A percentile compares a stretch with the other conserved stretches of the same genome.
Conservation (phyloP, 2,113 vertebrate genomes). For the Pao palembangensis region DNA sequence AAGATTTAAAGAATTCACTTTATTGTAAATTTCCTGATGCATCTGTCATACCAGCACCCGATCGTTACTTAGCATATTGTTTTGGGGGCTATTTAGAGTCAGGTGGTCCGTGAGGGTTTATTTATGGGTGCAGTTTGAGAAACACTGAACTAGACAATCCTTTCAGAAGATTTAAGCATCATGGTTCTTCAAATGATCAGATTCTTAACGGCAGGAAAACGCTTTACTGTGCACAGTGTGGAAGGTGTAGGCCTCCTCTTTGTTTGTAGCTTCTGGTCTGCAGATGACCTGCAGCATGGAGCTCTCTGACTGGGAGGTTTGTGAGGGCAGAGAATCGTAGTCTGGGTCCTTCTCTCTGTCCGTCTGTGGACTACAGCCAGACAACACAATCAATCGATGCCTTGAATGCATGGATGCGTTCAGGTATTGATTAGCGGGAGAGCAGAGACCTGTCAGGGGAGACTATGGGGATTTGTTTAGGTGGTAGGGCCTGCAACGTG, state of each 20-base stretch:
- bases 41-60: too few species aligned
- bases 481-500: constrained; percentile 48
- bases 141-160: too few species aligned
- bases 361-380: constrained; percentile 85
- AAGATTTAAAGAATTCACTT: too few species aligned
- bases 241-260: constrained; percentile 79
- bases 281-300: constrained; percentile 97
- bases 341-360: constrained; percentile 90
- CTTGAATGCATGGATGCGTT: too few species aligned
- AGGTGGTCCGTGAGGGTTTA: too few species aligned
- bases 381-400: constrained; percentile 11
- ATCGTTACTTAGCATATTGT: too few species aligned
- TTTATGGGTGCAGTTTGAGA: too few species aligned
- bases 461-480: constrained; percentile 73
- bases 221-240: constrained; percentile 78
- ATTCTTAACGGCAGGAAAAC: constrained; percentile 1
- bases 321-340: constrained; percentile 85
- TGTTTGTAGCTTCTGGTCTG: constrained; percentile 86
- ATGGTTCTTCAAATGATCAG: neutral
- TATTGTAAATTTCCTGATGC: too few species aligned
- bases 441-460: constrained; percentile 75
- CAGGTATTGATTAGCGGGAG: neutral
- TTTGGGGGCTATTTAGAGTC: too few species aligned
- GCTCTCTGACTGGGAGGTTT: constrained; percentile 91
- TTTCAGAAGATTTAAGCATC: too few species aligned